Evolutionary conservation across 1,140 invertebrate genomes (phyloP).

Genomic region (Cotesia vestalis): DNA sequence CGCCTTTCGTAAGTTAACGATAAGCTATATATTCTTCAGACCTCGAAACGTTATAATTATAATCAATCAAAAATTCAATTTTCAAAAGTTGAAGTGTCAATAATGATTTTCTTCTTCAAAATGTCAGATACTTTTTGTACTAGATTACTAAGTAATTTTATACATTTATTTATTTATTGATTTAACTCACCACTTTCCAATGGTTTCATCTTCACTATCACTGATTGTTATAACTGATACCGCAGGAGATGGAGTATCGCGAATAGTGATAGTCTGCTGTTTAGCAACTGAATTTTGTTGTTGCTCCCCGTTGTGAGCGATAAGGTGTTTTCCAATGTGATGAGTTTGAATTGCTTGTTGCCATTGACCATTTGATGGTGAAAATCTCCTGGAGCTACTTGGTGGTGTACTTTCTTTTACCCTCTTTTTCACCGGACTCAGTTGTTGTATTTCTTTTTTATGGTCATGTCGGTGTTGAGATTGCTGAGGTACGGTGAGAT

Average conservation of each 20-base stretch:
- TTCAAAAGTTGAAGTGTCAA: too few relatives aligned
- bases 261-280: slow-evolving; percentile 85
- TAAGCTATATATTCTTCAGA: too few relatives aligned
- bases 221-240: slow-evolving; percentile 97
- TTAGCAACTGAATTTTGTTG: slow-evolving; percentile 64
- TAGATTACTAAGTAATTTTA: too few relatives aligned
- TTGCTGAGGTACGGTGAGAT: slow-evolving; percentile 64
- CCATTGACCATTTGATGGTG: slow-evolving; percentile 59
- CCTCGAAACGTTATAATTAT: too few relatives aligned
- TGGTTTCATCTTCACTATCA: slow-evolving; percentile 90
- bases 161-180: too few relatives aligned
- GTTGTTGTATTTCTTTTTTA: slow-evolving; percentile 89
- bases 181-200: slow-evolving; percentile 62
- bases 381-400: slow-evolving; percentile 62
- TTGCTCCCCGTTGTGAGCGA: slow-evolving; percentile 56
- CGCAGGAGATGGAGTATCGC: slow-evolving; percentile 91
- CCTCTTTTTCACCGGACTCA: slow-evolving; percentile 97
- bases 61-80: too few relatives aligned
- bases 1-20: too few relatives aligned
- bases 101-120: too few relatives aligned
- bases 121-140: too few relatives aligned
- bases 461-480: slow-evolving; percentile 65
- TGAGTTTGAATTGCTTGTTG: slow-evolving; percentile 57
- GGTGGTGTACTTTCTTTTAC: slow-evolving; percentile 96
- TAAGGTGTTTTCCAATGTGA: slow-evolving; percentile 58